Conservation (phyloP, 2,113 vertebrate species). For the Pseudopodoces humilis region DNA sequence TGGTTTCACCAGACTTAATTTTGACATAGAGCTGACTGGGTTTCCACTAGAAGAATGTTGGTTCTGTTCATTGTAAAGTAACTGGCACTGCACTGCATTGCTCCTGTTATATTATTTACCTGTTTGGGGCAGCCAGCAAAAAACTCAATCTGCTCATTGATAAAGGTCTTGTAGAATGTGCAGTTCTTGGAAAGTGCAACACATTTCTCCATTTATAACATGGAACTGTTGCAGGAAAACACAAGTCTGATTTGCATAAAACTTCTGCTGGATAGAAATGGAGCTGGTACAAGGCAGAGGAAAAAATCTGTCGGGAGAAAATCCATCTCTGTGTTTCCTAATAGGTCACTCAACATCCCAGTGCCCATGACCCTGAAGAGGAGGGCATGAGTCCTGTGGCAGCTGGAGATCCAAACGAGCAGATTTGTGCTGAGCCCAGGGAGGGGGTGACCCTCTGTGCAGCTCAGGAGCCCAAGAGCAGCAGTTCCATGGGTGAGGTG, state of each 20-base stretch:
- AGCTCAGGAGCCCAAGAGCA: neutral
- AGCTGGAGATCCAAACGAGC: neutral
- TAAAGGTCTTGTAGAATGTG: neutral
- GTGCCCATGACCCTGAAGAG: neutral
- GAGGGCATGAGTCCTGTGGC: neutral
- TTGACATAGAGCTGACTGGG: neutral
- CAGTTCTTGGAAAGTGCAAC: neutral
- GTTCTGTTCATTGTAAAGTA: neutral
- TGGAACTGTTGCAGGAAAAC: neutral
- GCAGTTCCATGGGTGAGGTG: neutral
- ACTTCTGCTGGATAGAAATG: neutral
- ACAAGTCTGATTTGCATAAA: neutral
- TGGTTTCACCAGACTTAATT: neutral
- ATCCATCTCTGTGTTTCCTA: neutral
- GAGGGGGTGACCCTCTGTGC: neutral
- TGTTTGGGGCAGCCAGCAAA: neutral
- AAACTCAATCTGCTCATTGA: neutral
- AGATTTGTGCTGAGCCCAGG: neutral
- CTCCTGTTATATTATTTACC: neutral
- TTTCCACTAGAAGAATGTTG: neutral
- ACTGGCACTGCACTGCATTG: neutral
- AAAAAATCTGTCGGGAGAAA: neutral
- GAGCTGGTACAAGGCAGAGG: neutral
- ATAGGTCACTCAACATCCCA: neutral
- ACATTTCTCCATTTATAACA: neutral